Base-by-base conservation (phyloP, 2,888 invertebrate species). In the Ichneumon xanthorius region DNA sequence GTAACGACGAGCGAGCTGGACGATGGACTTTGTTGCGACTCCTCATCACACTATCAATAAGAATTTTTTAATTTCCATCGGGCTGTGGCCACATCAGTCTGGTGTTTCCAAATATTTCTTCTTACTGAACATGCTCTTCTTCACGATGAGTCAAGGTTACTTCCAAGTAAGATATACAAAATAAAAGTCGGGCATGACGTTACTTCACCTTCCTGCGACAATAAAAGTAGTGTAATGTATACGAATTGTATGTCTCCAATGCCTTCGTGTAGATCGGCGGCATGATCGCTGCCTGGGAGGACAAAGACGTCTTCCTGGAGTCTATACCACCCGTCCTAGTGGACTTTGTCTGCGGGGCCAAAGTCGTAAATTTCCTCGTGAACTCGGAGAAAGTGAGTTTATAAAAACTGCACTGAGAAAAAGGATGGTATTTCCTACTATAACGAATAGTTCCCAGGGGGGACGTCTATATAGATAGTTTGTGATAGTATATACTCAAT, bases 21-120 rank as follows among this genome's bases (percentile, higher is more conserved):
- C 68, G 71, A 88, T 86, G 88, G 82, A 84, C 48, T 70, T 77
- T 70, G 55, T 86, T n/a, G 76, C 84, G 33, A 84, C 87, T 26
- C 84, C 87, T 50, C 73, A 86, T 73, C 86, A 83, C 48, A 63
- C 48, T 16, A 82, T 89, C 22, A 88, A 87, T 70, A 85, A 80
- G 37, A 67, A 67, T 45, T 87, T 89, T 48, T 67, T 90, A 30
- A 79, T n/a, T 3, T n/a, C 79, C 0, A 84, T 91, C 26, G 91
- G 90, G 0, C 84, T 87, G 19, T 91, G 91, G 91, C 91, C 91
- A 5, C 84, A 88, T 85, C 91, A 91, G 50, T 73, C 80, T n/a
- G 26, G 14, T 4, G 2, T 88, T 48, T 83, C 87, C 11, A 90
- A 86, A 63, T 73, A 86, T 75, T 48, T 89, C 0, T 67, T 89